phyloP scores from a whole-genome alignment of 2,113 vertebrate species.

The Aplodontia rufa region DNA sequence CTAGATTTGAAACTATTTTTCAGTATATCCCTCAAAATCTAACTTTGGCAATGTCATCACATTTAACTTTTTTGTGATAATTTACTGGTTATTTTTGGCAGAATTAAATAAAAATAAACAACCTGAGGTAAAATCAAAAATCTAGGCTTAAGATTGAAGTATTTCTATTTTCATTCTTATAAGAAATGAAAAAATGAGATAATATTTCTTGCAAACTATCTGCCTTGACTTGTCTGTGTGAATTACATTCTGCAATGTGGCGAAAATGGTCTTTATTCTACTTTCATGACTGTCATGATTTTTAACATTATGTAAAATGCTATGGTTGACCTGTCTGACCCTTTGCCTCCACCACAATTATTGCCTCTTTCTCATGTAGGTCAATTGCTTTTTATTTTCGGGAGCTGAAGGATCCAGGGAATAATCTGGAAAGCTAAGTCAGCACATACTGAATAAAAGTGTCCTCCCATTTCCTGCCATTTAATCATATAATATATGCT shows the following conservation, averaged over 20 bases:
- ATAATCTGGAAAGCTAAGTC: neutral
- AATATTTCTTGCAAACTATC: constrained; percentile 7
- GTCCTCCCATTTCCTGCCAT: neutral
- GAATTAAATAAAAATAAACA: no score
- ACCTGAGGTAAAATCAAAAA: neutral
- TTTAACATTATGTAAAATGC: constrained; percentile 6
- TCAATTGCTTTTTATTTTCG: constrained; percentile 32
- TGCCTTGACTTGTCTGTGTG: constrained; percentile 29
- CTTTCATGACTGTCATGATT: neutral
- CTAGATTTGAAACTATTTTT: constrained; percentile 17
- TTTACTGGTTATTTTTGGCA: no score
- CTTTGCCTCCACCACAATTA: neutral
- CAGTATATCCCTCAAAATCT: neutral
- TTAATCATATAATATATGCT: constrained; percentile 45
- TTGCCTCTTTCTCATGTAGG: constrained; percentile 30
- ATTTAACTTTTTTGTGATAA: no score
- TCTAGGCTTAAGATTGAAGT: neutral
- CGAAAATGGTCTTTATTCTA: constrained; percentile 1
- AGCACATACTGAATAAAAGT: neutral
- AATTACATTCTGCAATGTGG: constrained; percentile 14
- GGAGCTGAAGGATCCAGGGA: neutral
- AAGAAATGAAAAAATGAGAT: neutral
- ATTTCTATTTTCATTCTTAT: neutral
- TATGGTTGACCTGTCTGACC: neutral
- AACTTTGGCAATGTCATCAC: no score